Conservation (phyloP, 2,113 vertebrate genomes). For the Pyrgilauda ruficollis region DNA sequence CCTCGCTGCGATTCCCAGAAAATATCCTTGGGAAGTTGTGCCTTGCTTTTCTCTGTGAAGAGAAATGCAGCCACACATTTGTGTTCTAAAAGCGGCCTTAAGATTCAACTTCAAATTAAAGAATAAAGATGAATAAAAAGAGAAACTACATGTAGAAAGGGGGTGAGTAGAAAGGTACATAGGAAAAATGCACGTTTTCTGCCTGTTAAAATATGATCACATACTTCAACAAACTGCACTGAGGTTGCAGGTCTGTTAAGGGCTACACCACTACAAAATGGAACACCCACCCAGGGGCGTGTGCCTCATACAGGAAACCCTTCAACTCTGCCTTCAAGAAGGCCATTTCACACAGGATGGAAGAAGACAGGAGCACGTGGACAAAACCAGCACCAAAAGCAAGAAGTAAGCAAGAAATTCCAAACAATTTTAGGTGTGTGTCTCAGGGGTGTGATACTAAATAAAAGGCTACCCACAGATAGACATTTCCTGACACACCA, state of each 20-base stretch:
- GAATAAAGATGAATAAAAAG: neutral
- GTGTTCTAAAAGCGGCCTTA: neutral
- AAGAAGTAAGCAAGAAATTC: neutral
- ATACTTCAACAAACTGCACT: neutral
- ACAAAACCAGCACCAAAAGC: neutral
- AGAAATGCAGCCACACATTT: neutral
- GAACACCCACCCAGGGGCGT: accelerated
- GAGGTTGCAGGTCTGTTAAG: neutral
- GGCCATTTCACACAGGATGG: neutral
- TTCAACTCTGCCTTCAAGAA: neutral
- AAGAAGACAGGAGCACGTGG: neutral
- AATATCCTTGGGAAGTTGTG: no score
- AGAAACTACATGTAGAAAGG: neutral
- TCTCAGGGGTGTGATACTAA: neutral
- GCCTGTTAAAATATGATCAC: neutral
- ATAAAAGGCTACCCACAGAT: neutral
- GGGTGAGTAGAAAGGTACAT: neutral
- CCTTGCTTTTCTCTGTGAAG: no score
- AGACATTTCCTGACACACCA: neutral
- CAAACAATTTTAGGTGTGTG: neutral
- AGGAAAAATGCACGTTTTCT: neutral
- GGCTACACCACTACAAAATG: neutral
- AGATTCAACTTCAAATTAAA: neutral
- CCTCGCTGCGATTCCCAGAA: no score
- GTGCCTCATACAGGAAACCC: neutral